These are phyloP conservation scores for Forbesichthys agassizii DNA, from an alignment of 2,113 vertebrate genomes.

Conservation along the genomic window DNA sequence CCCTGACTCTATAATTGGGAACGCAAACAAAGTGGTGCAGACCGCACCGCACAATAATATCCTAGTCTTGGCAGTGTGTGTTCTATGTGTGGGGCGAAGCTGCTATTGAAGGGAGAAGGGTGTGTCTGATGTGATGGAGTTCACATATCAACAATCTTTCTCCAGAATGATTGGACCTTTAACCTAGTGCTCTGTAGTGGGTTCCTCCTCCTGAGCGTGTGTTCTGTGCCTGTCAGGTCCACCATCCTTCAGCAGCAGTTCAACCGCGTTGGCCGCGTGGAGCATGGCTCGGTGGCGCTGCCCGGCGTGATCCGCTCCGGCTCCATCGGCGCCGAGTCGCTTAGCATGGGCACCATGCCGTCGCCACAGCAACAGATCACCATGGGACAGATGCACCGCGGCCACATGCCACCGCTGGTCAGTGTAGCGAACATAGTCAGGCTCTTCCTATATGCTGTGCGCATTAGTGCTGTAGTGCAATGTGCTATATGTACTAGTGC, in stretches of 20 bases:
- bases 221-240: constrained; percentile 35
- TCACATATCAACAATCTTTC: too few species aligned
- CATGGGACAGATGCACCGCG: constrained; percentile 95
- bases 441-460: not conserved
- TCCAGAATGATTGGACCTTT: too few species aligned
- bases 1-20: too few species aligned
- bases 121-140: too few species aligned
- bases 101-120: too few species aligned
- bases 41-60: too few species aligned
- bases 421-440: constrained; percentile 35
- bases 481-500: too few species aligned
- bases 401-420: constrained; percentile 97
- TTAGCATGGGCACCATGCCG: constrained; percentile 95
- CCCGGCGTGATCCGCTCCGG: constrained; percentile 95
- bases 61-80: too few species aligned
- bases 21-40: too few species aligned
- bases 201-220: not conserved
- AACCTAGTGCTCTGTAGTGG: too few species aligned
- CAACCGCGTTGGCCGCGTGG: constrained; percentile 89
- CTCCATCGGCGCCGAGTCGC: constrained; percentile 90
- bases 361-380: constrained; percentile 95
- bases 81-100: too few species aligned
- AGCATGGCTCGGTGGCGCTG: constrained; percentile 91
- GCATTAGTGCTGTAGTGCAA: not conserved
- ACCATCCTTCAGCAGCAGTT: constrained; percentile 98